Conservation (phyloP, 2,113 vertebrate species). For the Choloepus hoffmanni region DNA sequence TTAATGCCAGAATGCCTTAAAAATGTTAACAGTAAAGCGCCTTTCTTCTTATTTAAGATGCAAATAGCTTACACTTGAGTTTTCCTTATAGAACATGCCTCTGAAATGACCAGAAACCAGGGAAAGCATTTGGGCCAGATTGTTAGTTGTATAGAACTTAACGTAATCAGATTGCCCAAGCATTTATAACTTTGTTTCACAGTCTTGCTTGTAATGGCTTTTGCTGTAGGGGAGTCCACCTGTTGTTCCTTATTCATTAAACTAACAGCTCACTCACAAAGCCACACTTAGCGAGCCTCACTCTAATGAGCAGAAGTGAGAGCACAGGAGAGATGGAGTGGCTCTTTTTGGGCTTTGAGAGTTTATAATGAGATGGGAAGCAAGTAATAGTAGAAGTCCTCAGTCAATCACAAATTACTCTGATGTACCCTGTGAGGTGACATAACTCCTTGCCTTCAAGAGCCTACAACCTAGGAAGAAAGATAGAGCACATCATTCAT, state of each 20-base stretch:
- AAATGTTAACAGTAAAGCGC: slow-evolving; percentile 7
- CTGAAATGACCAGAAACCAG: slow-evolving; percentile 21
- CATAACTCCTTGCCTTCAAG: not conserved
- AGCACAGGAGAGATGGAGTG: not conserved
- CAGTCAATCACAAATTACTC: slow-evolving; percentile 24
- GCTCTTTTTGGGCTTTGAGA: slow-evolving; percentile 49
- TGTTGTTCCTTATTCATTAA: slow-evolving; percentile 50
- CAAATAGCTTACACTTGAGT: slow-evolving; percentile 26
- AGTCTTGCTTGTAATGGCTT: slow-evolving; percentile 40
- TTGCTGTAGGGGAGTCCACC: slow-evolving; percentile 53
- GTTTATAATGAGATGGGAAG: not conserved
- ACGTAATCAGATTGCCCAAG: slow-evolving; percentile 18
- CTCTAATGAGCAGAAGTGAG: slow-evolving; percentile 43
- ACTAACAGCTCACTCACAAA: slow-evolving; percentile 11
- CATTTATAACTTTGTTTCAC: slow-evolving; percentile 26
- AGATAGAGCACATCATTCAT: not conserved
- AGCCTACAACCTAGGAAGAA: not conserved
- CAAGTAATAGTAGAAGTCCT: not conserved
- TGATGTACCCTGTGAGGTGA: not conserved
- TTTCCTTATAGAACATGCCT: slow-evolving; percentile 17
- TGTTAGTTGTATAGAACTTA: slow-evolving; percentile 43
- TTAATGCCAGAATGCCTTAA: not conserved
- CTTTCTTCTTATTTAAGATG: slow-evolving; percentile 31
- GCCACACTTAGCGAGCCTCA: not conserved
- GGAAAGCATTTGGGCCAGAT: not conserved